Percentiles rank a stretch among this genome's conserved stretches.
Evolutionary conservation across 2,797 vertebrate species (phyloP).

Genomic region (Phoebastria nigripes): DNA sequence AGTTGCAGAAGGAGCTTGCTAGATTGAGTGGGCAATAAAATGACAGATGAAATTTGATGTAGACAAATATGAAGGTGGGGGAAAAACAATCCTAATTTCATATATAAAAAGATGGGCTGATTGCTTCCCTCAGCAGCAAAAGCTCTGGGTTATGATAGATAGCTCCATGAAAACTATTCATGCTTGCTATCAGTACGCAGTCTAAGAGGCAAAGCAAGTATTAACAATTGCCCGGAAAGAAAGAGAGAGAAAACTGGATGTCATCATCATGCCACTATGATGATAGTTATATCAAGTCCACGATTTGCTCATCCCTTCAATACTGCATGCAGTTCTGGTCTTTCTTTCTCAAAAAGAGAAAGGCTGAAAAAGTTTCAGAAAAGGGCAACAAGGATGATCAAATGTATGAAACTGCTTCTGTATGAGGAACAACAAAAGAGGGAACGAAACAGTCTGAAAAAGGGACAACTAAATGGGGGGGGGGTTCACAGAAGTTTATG

Average conservation of each 20-base stretch:
- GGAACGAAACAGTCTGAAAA: neutral
- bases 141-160: neutral
- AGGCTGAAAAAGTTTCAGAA: neutral
- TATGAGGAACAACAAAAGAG: neutral
- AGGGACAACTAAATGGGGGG: neutral
- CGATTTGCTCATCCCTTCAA: neutral
- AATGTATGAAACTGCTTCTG: neutral
- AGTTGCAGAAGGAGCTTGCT: neutral
- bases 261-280: neutral
- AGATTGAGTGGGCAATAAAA: constrained; percentile 15
- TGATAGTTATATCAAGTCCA: too few species aligned
- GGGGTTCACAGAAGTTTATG: neutral
- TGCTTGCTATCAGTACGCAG: neutral
- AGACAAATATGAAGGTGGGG: neutral
- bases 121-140: neutral
- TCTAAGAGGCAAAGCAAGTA: neutral
- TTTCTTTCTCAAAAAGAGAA: neutral
- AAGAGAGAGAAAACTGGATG: neutral
- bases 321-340: neutral
- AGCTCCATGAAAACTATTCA: neutral
- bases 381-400: neutral
- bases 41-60: neutral
- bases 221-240: neutral
- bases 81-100: neutral
- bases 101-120: neutral